A percentile compares a stretch with the other conserved stretches of the same genome.
These are phyloP conservation scores for Notechis scutatus DNA, from an alignment of 2,113 vertebrate genomes.

Conservation along the genomic window DNA sequence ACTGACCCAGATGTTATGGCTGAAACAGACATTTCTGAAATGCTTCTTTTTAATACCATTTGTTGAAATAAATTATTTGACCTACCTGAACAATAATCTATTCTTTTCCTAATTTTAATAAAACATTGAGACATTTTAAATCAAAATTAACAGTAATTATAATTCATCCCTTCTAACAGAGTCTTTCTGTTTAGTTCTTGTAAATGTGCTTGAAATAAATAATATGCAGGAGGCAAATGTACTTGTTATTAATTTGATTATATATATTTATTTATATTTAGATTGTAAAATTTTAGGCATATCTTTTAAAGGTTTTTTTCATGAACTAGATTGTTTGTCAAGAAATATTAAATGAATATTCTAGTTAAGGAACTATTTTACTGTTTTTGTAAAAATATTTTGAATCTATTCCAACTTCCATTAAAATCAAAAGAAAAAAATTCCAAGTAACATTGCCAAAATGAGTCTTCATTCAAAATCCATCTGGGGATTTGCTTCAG, in stretches of 20 bases:
- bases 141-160: background rate
- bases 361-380: background rate
- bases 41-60: constrained; percentile 33
- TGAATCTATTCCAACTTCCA: background rate
- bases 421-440: constrained; percentile 17
- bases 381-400: background rate
- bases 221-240: background rate
- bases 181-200: background rate
- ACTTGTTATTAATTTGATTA: background rate
- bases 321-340: background rate
- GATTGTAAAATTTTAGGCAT: background rate
- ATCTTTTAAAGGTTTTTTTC: background rate
- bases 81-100: constrained; percentile 14
- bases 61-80: constrained; percentile 28
- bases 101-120: background rate
- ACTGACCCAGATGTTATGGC: constrained; percentile 30
- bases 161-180: background rate
- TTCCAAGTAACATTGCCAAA: constrained; percentile 16
- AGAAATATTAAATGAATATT: background rate
- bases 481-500: background rate
- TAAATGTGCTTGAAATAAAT: background rate
- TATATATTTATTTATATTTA: constrained; percentile 12
- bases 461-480: constrained; percentile 13
- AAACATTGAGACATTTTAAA: background rate
- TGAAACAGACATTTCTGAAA: constrained; percentile 48